These are phyloP conservation scores for Chelmon rostratus DNA, from an alignment of 2,797 vertebrate genomes.

Conservation along the genomic window DNA sequence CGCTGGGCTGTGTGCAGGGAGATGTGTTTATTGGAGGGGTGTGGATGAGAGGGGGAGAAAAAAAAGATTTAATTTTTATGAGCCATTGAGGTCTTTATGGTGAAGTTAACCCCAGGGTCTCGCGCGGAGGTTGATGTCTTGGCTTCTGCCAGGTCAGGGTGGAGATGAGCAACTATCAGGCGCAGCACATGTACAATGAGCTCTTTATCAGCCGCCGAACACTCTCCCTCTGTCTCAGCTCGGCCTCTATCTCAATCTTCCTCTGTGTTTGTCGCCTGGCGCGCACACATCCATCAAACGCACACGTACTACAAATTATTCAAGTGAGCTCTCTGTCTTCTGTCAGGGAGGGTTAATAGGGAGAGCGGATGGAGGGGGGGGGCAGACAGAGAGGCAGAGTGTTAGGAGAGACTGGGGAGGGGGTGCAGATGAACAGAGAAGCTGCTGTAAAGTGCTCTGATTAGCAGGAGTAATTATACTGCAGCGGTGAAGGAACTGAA, in stretches of 20 bases:
- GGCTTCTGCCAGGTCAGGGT: conserved; percentile 64
- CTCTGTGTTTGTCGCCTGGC: conserved; percentile 58
- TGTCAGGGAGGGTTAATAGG: conserved; percentile 72
- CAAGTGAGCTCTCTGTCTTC: conserved; percentile 75
- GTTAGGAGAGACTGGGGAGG: conserved; percentile 65
- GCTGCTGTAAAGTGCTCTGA: conserved; percentile 87
- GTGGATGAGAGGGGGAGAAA: conserved; percentile 55
- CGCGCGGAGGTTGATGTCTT: conserved; percentile 62
- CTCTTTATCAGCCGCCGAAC: conserved; percentile 81
- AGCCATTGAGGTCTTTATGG: conserved; percentile 75
- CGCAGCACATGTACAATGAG: conserved; percentile 77
- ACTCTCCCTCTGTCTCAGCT: conserved; percentile 74
- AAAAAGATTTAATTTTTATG: conserved; percentile 71
- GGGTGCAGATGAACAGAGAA: conserved; percentile 84
- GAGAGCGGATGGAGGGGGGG: conserved; percentile 63
- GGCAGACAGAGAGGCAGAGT: conserved; percentile 78
- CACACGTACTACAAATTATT: conserved; percentile 65
- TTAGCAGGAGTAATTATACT: conserved; percentile 87
- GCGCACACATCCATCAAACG: conserved; percentile 68
- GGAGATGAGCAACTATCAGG: conserved; percentile 77
- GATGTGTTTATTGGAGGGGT: conserved; percentile 78
- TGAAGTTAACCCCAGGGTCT: conserved; percentile 73
- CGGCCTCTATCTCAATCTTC: conserved; percentile 71
- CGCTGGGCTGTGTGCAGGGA: conserved; percentile 27
- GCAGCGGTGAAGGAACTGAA: conserved; percentile 79